phyloP scores from a whole-genome alignment of 2,888 invertebrate species.

The Bugulina stolonifera region DNA sequence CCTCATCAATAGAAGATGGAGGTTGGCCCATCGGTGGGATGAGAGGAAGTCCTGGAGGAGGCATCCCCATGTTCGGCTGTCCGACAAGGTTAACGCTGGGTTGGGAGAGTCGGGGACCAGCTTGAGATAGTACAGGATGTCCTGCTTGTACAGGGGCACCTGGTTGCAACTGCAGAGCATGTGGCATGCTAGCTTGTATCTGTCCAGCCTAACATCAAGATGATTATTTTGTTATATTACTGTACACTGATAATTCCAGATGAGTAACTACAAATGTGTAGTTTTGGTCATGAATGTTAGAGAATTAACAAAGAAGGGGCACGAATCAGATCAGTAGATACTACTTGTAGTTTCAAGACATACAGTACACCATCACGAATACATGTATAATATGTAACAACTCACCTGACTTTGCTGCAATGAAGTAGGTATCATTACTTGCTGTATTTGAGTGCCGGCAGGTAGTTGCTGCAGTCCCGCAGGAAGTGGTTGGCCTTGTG shows the following conservation, averaged over 20 bases:
- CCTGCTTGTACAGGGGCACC: slow-evolving; percentile 10
- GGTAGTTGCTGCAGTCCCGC: neutral
- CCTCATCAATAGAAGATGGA: too few species aligned
- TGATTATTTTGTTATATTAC: too few species aligned
- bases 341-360: too few species aligned
- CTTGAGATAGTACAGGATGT: neutral
- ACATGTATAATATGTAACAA: too few species aligned
- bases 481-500: neutral
- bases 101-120: neutral
- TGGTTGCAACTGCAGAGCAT: neutral
- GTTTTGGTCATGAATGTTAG: too few species aligned
- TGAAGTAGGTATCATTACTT: slow-evolving; percentile 1
- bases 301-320: too few species aligned
- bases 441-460: neutral
- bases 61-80: neutral
- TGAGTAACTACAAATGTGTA: too few species aligned
- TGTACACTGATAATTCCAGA: too few species aligned
- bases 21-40: neutral
- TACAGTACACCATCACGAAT: too few species aligned
- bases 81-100: neutral
- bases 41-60: neutral
- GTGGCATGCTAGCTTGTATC: slow-evolving; percentile 1
- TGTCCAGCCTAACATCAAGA: neutral
- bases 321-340: too few species aligned
- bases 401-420: neutral